Evolutionary conservation across 1,140 invertebrate species (phyloP), one percentile per base, ranked within the genome.

Genomic region (Caenorhabditis remanei): DNA sequence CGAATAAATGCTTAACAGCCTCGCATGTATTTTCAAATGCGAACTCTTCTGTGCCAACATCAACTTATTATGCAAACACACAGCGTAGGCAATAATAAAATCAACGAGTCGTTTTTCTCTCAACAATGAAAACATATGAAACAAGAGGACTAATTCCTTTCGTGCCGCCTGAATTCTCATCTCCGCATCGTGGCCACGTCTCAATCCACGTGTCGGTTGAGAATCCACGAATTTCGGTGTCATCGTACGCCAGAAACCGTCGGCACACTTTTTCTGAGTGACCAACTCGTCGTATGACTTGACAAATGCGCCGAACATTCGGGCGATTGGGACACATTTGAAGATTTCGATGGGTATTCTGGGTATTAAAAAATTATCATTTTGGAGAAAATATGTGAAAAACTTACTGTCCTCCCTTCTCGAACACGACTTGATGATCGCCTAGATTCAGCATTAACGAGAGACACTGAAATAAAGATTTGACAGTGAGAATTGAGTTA

Each of bases 321-420:
- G 43, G 1, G 71, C 71, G 21, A 79, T 79, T 14, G 71, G 71
- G 8, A 50, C 46, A 13, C 32, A 79, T 53, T 79, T 79, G 71
- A 79, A 79, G 13, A 41, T 41, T 8, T 79, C 71, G n/a, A 50
- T 50, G 9, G 67, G 24, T 6, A 71, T 46, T 71, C 67, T 71
- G 67, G 8, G 8, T 16, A 19, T 58, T 58, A 7, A 7, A 58
- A 19, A 16, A n/a, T n/a, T n/a, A 58, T 8, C 3, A 8, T 58
- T 21, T 58, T 5, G 1, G n/a, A 21, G n/a, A 58, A n/a, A 19
- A 65, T 40, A 32, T 0, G 1, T 32, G 32, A 32, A 32, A 32
- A 8, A 40, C 67, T 71, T 19, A 71, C 67, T 71, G 67, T 48
- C 67, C 67, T 13, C 67, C 71, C 46, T 79, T 79, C n/a, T 79